These are phyloP conservation scores for Pterocles gutturalis DNA, from an alignment of 2,113 vertebrate genomes.

Conservation along the genomic window DNA sequence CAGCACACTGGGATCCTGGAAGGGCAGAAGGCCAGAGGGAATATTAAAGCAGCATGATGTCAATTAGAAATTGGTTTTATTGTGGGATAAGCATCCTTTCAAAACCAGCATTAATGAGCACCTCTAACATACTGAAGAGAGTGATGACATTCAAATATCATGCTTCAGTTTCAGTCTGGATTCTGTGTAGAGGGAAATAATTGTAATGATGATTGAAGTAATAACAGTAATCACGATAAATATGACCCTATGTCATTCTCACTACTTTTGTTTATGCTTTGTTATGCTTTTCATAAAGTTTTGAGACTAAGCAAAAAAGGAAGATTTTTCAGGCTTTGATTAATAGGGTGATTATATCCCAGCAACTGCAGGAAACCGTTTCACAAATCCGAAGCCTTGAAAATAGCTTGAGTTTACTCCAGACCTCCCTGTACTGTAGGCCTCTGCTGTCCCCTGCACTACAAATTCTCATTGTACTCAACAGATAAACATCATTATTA, in stretches of 20 bases:
- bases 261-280: not conserved
- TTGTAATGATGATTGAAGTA: constrained; percentile 11
- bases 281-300: constrained; percentile 25
- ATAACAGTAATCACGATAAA: constrained; percentile 34
- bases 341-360: not conserved
- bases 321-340: constrained; percentile 2
- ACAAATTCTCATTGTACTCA: constrained; percentile 41
- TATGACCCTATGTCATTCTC: not conserved
- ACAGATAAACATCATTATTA: constrained; percentile 45
- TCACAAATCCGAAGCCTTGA: constrained; percentile 1
- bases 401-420: constrained; percentile 11
- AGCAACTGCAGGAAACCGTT: not conserved
- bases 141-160: constrained; percentile 11
- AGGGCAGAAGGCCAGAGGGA: constrained; percentile 32
- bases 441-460: not conserved
- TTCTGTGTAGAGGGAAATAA: constrained; percentile 10
- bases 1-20: constrained; percentile 3
- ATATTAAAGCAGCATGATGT: constrained; percentile 39
- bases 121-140: constrained; percentile 17
- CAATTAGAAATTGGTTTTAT: constrained; percentile 45
- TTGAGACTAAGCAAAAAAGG: not conserved
- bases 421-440: not conserved
- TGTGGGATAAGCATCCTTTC: constrained; percentile 6
- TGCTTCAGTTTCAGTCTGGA: not conserved
- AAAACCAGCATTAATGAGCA: not conserved